Evolutionary conservation across 2,113 vertebrate species (phyloP).

Genomic region (Galeopterus variegatus): DNA sequence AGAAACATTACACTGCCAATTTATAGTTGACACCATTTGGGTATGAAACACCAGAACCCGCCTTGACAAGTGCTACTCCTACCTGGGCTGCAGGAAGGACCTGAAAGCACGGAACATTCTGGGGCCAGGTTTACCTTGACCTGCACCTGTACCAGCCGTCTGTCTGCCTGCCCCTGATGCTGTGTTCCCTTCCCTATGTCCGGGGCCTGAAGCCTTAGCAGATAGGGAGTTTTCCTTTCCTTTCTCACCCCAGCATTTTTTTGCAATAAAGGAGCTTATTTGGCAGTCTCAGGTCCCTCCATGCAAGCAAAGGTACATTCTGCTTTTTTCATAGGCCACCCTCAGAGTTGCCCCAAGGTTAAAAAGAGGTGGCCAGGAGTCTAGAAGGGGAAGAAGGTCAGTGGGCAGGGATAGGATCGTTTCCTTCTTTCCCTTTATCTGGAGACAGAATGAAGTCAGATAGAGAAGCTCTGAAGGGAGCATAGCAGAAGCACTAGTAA

Average conservation of each 20-base stretch:
- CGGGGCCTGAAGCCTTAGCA: not conserved
- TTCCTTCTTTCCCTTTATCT: not conserved
- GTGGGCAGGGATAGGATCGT: not conserved
- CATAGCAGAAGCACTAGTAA: not conserved
- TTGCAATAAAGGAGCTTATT: not conserved
- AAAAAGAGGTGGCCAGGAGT: not conserved
- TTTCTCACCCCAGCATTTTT: not conserved
- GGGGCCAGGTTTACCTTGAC: not conserved
- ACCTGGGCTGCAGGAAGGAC: not conserved
- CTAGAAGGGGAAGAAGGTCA: not conserved
- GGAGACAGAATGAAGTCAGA: not conserved
- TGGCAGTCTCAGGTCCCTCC: not conserved
- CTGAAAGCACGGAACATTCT: not conserved
- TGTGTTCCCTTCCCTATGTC: not conserved
- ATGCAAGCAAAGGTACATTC: fast-evolving
- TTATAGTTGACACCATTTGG: not conserved
- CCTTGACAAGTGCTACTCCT: not conserved
- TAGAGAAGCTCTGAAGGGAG: not conserved
- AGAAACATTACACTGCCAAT: not conserved
- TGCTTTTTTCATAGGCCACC: not conserved
- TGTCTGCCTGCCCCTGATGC: not conserved
- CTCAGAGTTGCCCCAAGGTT: not conserved
- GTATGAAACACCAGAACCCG: not conserved
- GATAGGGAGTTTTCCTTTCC: not conserved
- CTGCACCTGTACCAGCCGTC: not conserved